phyloP scores from a whole-genome alignment of 1,140 invertebrate species.

The Dendrolimus punctatus region DNA sequence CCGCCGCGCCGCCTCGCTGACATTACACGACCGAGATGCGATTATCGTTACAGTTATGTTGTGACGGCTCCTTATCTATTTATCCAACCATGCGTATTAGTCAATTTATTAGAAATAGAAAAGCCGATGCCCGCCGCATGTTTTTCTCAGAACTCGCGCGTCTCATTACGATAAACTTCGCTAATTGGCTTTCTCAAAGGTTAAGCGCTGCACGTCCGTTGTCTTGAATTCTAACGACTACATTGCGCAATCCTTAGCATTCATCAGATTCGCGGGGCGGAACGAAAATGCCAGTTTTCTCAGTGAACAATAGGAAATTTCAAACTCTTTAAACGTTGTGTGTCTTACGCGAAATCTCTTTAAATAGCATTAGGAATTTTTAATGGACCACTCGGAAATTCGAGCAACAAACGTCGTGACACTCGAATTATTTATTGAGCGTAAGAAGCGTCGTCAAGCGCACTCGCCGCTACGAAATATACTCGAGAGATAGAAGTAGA shows the following conservation, averaged over 20 bases:
- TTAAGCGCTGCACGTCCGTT: slow-evolving; percentile 19
- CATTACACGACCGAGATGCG: slow-evolving; percentile 48
- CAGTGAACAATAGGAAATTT: slow-evolving; percentile 41
- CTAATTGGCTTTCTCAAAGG: slow-evolving; percentile 38
- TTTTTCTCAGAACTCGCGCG: slow-evolving; percentile 30
- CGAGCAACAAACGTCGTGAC: slow-evolving; percentile 4
- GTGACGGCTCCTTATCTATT: slow-evolving; percentile 45
- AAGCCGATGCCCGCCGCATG: slow-evolving; percentile 9
- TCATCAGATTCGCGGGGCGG: slow-evolving; percentile 31
- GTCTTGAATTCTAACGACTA: slow-evolving; percentile 22
- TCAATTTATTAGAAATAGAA: slow-evolving; percentile 30
- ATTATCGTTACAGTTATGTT: slow-evolving; percentile 58
- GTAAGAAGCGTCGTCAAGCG: slow-evolving; percentile 33
- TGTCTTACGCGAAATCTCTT: slow-evolving; percentile 26
- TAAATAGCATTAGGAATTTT: slow-evolving; percentile 13
- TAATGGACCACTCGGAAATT: slow-evolving; percentile 6
- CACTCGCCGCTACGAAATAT: slow-evolving; percentile 21
- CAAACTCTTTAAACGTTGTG: slow-evolving; percentile 20
- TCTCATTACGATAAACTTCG: slow-evolving; percentile 22
- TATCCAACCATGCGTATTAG: slow-evolving; percentile 39
- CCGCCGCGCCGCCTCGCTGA: slow-evolving; percentile 34
- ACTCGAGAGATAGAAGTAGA: slow-evolving; percentile 52
- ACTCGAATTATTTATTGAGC: slow-evolving; percentile 33
- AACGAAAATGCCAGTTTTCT: slow-evolving; percentile 36
- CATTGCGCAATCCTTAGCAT: slow-evolving; percentile 34